Conservation (phyloP, 2,888 invertebrate species). For the Cremastinae sp. region DNA sequence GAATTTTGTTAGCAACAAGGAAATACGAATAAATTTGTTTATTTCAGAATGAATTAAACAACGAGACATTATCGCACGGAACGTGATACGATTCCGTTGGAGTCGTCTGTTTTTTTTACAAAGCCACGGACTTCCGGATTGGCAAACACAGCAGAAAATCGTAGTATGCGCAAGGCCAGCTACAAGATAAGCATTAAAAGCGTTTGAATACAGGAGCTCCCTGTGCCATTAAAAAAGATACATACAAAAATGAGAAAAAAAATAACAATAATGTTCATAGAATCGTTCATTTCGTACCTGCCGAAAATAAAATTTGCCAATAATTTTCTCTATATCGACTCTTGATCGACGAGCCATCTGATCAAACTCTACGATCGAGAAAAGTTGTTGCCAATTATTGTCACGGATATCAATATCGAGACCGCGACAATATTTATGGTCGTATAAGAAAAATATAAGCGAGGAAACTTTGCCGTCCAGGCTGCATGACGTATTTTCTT, state of each 20-base stretch:
- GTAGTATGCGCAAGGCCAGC: conserved; percentile 34
- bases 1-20: too few species aligned
- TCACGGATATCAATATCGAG: conserved; percentile 37
- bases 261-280: background rate
- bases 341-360: conserved; percentile 1
- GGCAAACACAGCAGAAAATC: conserved; percentile 8
- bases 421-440: conserved; percentile 46
- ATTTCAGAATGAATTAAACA: background rate
- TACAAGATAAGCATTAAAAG: conserved; percentile 35
- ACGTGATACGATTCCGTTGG: background rate
- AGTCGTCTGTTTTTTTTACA: conserved; percentile 21
- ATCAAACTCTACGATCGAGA: conserved; percentile 9
- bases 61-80: background rate
- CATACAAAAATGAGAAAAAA: background rate
- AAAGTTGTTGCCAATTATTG: conserved; percentile 19
- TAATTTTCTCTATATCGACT: background rate
- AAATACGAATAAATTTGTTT: background rate
- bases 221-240: background rate
- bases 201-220: conserved; percentile 9
- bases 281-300: background rate
- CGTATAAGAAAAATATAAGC: background rate
- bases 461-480: conserved; percentile 14
- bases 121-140: conserved; percentile 48
- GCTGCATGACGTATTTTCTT: background rate
- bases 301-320: background rate